Evolutionary conservation across 2,113 vertebrate genomes (phyloP).

Genomic region (Chrysochloris asiatica): DNA sequence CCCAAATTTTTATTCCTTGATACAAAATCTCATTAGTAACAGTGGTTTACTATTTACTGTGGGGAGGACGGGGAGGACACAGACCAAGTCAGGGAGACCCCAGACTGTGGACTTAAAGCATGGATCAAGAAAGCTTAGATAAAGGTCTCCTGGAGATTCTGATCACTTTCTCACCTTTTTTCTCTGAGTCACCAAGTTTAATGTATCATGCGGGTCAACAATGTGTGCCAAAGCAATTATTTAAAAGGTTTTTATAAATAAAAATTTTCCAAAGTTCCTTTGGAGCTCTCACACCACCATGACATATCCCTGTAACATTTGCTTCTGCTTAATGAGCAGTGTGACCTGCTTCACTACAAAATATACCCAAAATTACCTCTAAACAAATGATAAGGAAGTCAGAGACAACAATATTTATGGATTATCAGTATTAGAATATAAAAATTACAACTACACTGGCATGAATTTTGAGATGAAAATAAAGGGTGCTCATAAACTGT

Average conservation of each 20-base stretch:
- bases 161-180: not conserved
- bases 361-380: constrained; percentile 12
- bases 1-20: not conserved
- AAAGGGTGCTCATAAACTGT: not conserved
- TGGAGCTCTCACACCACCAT: not conserved
- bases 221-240: constrained; percentile 64
- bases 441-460: not conserved
- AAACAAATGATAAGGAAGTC: constrained; percentile 18
- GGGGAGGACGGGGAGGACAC: accelerated
- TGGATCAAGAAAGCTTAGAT: not conserved
- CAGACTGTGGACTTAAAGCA: not conserved
- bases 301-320: constrained; percentile 32
- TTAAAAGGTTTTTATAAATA: constrained; percentile 68
- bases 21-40: not conserved
- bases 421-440: not conserved
- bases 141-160: not conserved
- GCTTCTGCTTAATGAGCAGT: constrained; percentile 18
- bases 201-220: not conserved
- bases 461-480: constrained; percentile 21
- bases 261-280: constrained; percentile 43
- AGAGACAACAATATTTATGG: not conserved
- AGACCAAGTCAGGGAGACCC: not conserved
- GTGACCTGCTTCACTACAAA: not conserved
- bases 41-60: not conserved
- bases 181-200: constrained; percentile 7